Percentiles rank a stretch among this genome's conserved stretches.
Conservation (phyloP, 2,888 invertebrate genomes). For the Ditylenchus weischeri region DNA sequence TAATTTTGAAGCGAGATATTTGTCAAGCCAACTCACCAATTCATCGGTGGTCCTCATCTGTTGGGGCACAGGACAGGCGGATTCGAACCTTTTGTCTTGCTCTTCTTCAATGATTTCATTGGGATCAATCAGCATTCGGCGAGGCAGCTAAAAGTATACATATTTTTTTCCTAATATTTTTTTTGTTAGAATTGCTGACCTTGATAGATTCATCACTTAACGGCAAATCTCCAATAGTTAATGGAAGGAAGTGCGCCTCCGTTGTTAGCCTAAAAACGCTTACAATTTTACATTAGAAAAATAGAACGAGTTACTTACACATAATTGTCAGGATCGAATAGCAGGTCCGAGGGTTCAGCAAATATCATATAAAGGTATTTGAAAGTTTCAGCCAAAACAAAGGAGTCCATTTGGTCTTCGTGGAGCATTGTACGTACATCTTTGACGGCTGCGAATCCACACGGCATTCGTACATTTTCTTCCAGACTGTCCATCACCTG, state of each 20-base stretch:
- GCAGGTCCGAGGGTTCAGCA: conserved; percentile 75
- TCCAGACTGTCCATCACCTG: conserved; percentile 80
- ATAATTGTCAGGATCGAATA: conserved; percentile 62
- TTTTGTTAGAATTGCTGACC: conserved; percentile 5
- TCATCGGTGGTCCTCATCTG: conserved; percentile 31
- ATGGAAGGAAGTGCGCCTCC: conserved; percentile 90
- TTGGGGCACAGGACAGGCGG: conserved; percentile 30
- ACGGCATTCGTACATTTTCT: conserved; percentile 83
- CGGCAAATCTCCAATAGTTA: conserved; percentile 60
- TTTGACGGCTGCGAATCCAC: conserved; percentile 95
- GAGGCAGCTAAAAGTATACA: conserved; percentile 30
- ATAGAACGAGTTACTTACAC: conserved; percentile 39
- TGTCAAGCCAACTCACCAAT: conserved; percentile 3
- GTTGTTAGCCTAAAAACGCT: conserved; percentile 60
- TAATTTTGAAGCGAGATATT: too few relatives aligned
- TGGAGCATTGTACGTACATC: conserved; percentile 80
- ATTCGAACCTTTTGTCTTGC: conserved; percentile 18
- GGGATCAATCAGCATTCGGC: conserved; percentile 44
- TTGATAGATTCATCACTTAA: background rate
- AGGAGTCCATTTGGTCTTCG: conserved; percentile 94
- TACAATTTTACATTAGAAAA: background rate
- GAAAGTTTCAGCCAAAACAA: conserved; percentile 92
- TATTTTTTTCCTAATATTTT: too few relatives aligned
- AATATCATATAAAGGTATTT: conserved; percentile 93
- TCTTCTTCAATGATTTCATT: conserved; percentile 42